A percentile compares a stretch with the other conserved stretches of the same genome.
These are phyloP conservation scores for Tinamus guttatus DNA, from an alignment of 2,113 vertebrate species.

Conservation along the genomic window DNA sequence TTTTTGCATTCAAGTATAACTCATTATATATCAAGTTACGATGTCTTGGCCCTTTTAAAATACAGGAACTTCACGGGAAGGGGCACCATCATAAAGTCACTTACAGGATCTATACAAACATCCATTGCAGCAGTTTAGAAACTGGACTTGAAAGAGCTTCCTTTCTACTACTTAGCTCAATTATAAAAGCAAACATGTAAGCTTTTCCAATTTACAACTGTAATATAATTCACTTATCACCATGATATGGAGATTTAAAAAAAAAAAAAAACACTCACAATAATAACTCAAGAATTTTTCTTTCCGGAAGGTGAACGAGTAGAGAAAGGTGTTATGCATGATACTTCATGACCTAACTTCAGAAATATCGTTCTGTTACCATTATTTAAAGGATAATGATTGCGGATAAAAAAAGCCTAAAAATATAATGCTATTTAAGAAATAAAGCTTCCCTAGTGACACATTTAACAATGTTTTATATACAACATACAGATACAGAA, in stretches of 20 bases:
- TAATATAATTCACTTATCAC: background rate
- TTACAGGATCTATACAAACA: background rate
- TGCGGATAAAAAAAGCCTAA: background rate
- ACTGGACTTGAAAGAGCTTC: rapidly evolving
- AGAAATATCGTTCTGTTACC: background rate
- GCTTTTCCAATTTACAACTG: background rate
- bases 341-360: background rate
- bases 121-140: background rate
- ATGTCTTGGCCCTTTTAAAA: background rate
- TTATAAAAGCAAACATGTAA: background rate
- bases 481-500: background rate
- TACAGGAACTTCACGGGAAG: background rate
- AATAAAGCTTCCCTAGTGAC: background rate
- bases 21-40: background rate
- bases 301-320: background rate
- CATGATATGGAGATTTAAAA: background rate
- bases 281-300: background rate
- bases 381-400: background rate
- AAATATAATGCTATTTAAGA: background rate
- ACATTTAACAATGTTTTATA: background rate
- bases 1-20: background rate
- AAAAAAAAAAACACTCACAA: background rate
- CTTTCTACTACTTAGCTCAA: background rate
- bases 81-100: background rate
- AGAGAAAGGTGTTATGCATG: background rate